A percentile compares a stretch with the other conserved stretches of the same genome.
Evolutionary conservation across 2,888 invertebrate species (phyloP).

Genomic region (Eupithecia centaureata): DNA sequence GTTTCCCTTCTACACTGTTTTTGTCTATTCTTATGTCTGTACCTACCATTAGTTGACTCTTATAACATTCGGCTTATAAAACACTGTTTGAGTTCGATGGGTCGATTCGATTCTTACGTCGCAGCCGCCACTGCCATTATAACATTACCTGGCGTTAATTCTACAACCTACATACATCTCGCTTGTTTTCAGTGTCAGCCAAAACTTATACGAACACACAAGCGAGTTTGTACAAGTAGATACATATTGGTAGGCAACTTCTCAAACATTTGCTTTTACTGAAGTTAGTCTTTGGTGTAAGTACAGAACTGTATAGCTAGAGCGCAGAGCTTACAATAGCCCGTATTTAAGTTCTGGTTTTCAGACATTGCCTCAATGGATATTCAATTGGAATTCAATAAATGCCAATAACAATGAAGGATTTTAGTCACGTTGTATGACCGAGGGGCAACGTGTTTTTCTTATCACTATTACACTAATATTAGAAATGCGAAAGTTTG

Average conservation of each 20-base stretch:
- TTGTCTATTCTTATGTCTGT: no score
- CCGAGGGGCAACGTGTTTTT: background rate
- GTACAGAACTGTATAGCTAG: background rate
- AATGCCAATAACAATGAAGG: background rate
- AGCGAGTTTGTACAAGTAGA: background rate
- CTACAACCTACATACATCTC: background rate
- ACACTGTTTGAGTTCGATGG: no score
- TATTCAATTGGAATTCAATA: background rate
- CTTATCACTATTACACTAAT: no score
- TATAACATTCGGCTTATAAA: no score
- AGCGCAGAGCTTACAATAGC: conserved; percentile 1
- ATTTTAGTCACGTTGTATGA: background rate
- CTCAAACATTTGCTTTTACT: conserved; percentile 7
- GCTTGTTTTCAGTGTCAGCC: background rate
- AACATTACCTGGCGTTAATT: background rate
- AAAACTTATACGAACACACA: background rate
- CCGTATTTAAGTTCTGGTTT: background rate
- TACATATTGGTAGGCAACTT: conserved; percentile 1
- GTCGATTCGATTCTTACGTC: no score
- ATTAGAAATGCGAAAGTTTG: no score
- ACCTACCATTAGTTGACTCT: no score
- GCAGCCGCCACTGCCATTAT: no score
- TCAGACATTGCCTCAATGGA: background rate
- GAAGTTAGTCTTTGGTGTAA: background rate
- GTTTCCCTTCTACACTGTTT: no score